These are phyloP conservation scores for Cynocephalus volans DNA, from an alignment of 2,113 vertebrate species.

Conservation along the genomic window DNA sequence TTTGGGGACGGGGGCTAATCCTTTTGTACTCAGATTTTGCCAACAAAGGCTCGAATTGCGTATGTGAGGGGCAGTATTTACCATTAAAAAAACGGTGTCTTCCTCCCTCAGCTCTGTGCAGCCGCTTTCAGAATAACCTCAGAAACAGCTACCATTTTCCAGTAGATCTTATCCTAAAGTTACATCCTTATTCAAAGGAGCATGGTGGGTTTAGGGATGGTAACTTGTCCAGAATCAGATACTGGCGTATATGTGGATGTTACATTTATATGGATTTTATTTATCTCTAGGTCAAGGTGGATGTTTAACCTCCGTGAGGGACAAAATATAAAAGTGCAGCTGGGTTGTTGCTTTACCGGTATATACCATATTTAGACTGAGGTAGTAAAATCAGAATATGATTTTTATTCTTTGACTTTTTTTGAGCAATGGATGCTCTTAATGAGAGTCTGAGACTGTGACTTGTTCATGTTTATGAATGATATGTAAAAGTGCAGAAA, in stretches of 20 bases:
- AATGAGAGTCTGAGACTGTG: neutral
- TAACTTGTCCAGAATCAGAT: constrained; percentile 27
- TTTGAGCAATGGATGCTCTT: constrained; percentile 18
- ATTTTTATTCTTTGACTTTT: constrained; percentile 67
- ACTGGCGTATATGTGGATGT: neutral
- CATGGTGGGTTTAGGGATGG: neutral
- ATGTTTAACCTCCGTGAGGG: neutral
- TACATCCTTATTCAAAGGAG: constrained; percentile 59
- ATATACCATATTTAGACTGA: neutral
- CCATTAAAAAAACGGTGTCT: constrained; percentile 50
- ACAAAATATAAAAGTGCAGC: neutral
- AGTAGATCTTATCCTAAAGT: constrained; percentile 68
- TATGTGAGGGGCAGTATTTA: constrained; percentile 68
- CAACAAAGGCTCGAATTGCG: constrained; percentile 70
- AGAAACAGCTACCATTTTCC: constrained; percentile 37
- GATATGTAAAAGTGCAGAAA: constrained; percentile 41
- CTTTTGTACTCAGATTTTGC: constrained; percentile 69
- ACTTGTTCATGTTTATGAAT: constrained; percentile 63
- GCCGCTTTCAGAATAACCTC: constrained; percentile 44
- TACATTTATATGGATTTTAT: constrained; percentile 15
- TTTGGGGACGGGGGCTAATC: neutral
- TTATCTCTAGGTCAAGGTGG: constrained; percentile 9
- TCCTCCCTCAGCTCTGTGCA: constrained; percentile 35
- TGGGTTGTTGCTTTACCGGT: neutral
- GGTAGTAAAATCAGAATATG: neutral